phyloP scores from a whole-genome alignment of 2,797 vertebrate species.

The Lacerta viridis region DNA sequence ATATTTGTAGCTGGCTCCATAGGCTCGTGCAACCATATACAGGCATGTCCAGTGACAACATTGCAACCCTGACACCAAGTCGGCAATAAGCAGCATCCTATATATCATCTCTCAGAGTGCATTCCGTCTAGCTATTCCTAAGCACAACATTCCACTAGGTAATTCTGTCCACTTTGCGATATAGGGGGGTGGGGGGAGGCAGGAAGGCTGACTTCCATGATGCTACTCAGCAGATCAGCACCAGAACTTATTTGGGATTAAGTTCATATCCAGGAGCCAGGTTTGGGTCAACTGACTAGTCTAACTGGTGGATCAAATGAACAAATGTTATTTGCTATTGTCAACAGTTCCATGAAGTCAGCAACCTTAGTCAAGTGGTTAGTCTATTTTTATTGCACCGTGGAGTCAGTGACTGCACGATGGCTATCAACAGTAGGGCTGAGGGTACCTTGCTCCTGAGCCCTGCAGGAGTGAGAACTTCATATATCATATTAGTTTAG shows the following conservation, averaged over 20 bases:
- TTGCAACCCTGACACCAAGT: neutral
- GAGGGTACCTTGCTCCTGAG: neutral
- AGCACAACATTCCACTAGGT: neutral
- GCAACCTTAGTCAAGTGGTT: neutral
- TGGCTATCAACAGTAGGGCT: neutral
- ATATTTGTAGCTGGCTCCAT: constrained; percentile 27
- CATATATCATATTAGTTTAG: neutral
- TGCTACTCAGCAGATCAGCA: neutral
- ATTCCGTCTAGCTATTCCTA: neutral
- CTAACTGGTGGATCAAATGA: neutral
- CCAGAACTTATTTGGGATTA: neutral
- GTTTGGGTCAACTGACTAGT: neutral
- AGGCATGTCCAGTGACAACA: constrained; percentile 53
- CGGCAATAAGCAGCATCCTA: constrained; percentile 17
- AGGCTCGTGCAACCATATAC: constrained; percentile 12
- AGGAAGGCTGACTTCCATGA: neutral
- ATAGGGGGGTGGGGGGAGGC: neutral
- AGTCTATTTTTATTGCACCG: neutral
- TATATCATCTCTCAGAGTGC: constrained; percentile 12
- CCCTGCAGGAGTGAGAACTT: neutral
- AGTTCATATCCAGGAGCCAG: neutral
- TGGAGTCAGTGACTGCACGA: neutral
- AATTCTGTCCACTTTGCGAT: neutral
- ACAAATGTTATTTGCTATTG: neutral
- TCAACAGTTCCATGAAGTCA: constrained; percentile 2